Conservation (phyloP, 2,113 vertebrate genomes). For the Rhinichthys klamathensis region DNA sequence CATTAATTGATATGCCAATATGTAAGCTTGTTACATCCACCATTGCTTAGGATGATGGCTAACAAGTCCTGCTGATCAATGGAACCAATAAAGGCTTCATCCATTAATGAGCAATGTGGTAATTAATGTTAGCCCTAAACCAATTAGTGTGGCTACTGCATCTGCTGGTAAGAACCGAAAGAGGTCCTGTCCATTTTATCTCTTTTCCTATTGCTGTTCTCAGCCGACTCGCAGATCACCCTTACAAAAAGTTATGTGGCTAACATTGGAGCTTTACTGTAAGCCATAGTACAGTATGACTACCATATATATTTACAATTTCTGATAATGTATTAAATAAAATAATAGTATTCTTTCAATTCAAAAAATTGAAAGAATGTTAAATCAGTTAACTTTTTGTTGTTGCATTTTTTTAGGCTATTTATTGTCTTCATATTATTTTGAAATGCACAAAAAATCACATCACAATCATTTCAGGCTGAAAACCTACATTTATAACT, state of each 20-base stretch:
- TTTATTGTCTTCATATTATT: neutral
- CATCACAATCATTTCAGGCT: too few relatives aligned
- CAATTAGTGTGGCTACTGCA: slow-evolving; percentile 88
- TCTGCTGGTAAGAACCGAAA: slow-evolving; percentile 74
- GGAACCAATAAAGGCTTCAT: slow-evolving; percentile 99
- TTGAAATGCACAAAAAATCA: neutral
- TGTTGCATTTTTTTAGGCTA: neutral
- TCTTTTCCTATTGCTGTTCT: slow-evolving; percentile 57
- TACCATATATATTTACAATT: neutral
- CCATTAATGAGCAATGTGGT: slow-evolving; percentile 99
- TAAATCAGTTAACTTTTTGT: neutral
- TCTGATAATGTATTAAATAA: too few relatives aligned
- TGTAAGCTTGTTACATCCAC: slow-evolving; percentile 99
- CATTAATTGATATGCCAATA: slow-evolving; percentile 99
- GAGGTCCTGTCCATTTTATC: slow-evolving; percentile 74
- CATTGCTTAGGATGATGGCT: slow-evolving; percentile 97
- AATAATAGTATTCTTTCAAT: neutral
- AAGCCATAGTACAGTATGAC: neutral
- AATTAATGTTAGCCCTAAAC: slow-evolving; percentile 99
- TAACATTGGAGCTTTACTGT: neutral
- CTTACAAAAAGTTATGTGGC: neutral
- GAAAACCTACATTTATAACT: too few relatives aligned
- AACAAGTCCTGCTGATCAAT: slow-evolving; percentile 99
- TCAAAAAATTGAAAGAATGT: too few relatives aligned
- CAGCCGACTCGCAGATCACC: neutral